Percentiles rank a stretch among this genome's conserved stretches.
These are phyloP conservation scores for Philopedon plagiatum DNA, from an alignment of 2,888 invertebrate species.

Conservation along the genomic window DNA sequence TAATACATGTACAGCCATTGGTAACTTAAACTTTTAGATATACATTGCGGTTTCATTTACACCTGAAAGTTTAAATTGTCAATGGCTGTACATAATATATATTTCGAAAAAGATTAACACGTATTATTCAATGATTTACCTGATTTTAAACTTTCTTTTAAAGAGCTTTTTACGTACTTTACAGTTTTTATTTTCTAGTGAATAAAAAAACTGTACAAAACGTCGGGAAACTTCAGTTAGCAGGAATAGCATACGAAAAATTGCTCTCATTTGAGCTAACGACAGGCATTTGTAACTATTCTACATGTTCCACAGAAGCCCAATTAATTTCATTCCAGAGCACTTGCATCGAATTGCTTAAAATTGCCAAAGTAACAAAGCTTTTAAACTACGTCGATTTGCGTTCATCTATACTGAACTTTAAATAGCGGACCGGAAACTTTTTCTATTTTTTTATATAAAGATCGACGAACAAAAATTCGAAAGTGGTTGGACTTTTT, in stretches of 20 bases:
- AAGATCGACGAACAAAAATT: too few relatives aligned
- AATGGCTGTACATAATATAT: too few relatives aligned
- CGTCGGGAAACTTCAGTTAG: neutral
- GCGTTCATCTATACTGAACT: neutral
- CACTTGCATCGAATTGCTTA: conserved; percentile 21
- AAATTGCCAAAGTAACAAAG: conserved; percentile 6
- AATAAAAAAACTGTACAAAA: neutral
- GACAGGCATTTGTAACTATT: conserved; percentile 5
- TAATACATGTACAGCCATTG: too few relatives aligned
- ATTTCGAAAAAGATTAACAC: too few relatives aligned
- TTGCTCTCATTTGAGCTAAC: conserved; percentile 10
- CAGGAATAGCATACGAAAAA: neutral
- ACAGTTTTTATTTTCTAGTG: neutral
- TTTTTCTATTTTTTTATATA: neutral
- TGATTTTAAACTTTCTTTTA: too few relatives aligned
- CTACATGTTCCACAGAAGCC: conserved; percentile 12
- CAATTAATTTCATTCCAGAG: conserved; percentile 15
- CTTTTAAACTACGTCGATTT: neutral
- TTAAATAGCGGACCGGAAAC: neutral
- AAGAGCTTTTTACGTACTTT: too few relatives aligned
- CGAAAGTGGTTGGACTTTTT: too few relatives aligned
- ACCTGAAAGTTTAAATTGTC: too few relatives aligned
- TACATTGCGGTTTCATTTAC: too few relatives aligned
- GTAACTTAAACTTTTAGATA: too few relatives aligned
- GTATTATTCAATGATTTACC: too few relatives aligned